Evolutionary conservation across 2,888 invertebrate species (phyloP).

Genomic region (Loripinus fragilis): DNA sequence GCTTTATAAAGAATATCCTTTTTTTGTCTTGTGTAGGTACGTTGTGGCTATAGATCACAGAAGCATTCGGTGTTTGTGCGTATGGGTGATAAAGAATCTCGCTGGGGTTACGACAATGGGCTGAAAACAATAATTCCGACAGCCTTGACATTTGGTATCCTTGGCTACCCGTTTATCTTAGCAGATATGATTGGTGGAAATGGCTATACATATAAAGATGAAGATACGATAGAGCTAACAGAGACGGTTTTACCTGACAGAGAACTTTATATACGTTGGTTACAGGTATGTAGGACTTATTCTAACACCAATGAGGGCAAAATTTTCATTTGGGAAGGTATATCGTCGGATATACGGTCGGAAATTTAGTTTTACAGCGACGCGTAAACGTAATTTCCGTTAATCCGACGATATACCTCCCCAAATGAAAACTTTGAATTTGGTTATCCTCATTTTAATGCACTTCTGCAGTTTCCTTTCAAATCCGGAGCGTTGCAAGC

Average conservation of each 20-base stretch:
- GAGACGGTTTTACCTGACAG: slow-evolving; percentile 66
- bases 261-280: slow-evolving; percentile 86
- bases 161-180: slow-evolving; percentile 95
- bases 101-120: slow-evolving; percentile 92
- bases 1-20: slow-evolving; percentile 87
- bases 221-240: slow-evolving; percentile 57
- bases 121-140: slow-evolving; percentile 92
- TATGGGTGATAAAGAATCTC: slow-evolving; percentile 93
- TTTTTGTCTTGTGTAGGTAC: slow-evolving; percentile 85
- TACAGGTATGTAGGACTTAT: slow-evolving; percentile 7
- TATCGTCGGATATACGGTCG: too few relatives aligned
- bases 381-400: too few relatives aligned
- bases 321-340: too few relatives aligned
- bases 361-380: too few relatives aligned
- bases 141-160: slow-evolving; percentile 86
- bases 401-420: too few relatives aligned
- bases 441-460: too few relatives aligned
- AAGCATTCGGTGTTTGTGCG: slow-evolving; percentile 89
- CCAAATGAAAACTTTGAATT: too few relatives aligned
- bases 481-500: too few relatives aligned
- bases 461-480: too few relatives aligned
- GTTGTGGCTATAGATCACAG: slow-evolving; percentile 83
- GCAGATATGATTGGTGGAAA: slow-evolving; percentile 97
- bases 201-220: slow-evolving; percentile 71
- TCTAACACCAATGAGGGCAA: too few relatives aligned